Evolutionary conservation across 2,888 invertebrate species (phyloP), one percentile per base, ranked within the genome.

Genomic region (Artemia sinica): DNA sequence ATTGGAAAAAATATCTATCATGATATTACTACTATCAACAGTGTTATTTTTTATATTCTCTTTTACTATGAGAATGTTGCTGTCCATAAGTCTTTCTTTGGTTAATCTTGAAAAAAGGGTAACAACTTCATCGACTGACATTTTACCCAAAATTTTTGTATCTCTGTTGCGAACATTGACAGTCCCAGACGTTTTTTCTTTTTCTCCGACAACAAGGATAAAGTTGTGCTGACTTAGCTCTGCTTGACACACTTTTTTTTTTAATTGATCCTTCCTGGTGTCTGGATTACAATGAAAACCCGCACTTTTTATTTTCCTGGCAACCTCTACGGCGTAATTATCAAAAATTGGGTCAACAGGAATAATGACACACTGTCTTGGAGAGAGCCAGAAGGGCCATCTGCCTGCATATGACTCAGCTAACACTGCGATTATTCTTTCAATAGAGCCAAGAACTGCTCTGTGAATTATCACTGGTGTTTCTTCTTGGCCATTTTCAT

Each of bases 351-450:
- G 87, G 0, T 90, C 91, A 8, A 99, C 91, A 0, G 97, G 94
- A 72, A 99, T 87, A 18, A 97, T 87, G 84, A 90, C 86, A 0
- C 84, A 86, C 79, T 98, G 98, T 10, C 95, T 81, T 4, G 98
- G 98, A 1, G 95, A 96, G 66, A 98, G 78, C 98, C 98, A 98
- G 82, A 98, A 95, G 10, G 98, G 98, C 97, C 98, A 98, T 81
- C 97, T 97, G 72, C 98, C 98, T n/a, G 89, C 97, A 80, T 87
- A 98, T 72, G 87, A 91, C 81, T 99, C 98, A 49, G 92, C 91
- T 66, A 99, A 82, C 75, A 99, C 93, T 1, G 97, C 98, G 71
- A 98, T 87, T 92, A 97, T 94, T 48, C 98, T 84, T 80, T 98
- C 98, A 9, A 98, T 90, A 0, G 97, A 97, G 6, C 98, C 98